phyloP scores from a whole-genome alignment of 2,797 vertebrate genomes.

The Meda fulgida region DNA sequence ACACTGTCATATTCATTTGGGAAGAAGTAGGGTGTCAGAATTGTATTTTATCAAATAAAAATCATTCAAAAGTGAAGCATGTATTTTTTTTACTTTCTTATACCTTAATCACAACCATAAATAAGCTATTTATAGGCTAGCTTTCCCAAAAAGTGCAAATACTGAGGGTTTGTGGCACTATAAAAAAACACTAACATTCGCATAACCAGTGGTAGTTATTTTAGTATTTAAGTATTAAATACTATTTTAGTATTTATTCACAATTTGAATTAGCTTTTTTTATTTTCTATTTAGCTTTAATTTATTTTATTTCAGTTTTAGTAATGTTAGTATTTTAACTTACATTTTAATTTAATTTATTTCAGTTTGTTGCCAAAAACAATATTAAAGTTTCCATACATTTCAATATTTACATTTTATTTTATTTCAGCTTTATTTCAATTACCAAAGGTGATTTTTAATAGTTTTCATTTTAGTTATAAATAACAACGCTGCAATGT shows the following conservation, averaged over 20 bases:
- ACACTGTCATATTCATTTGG: not conserved
- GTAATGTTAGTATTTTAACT: not conserved
- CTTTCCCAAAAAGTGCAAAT: not conserved
- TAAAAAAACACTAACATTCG: not conserved
- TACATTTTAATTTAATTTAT: not conserved
- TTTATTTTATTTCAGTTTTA: not conserved
- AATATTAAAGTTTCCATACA: too few relatives aligned
- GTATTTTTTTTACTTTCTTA: not conserved
- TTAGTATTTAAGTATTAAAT: too few relatives aligned
- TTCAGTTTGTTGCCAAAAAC: not conserved
- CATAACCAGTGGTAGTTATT: too few relatives aligned
- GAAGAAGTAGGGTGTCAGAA: not conserved
- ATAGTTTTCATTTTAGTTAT: not conserved
- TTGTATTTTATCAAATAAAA: not conserved
- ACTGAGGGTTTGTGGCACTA: not conserved
- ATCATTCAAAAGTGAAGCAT: not conserved
- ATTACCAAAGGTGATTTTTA: not conserved
- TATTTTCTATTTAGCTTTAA: not conserved
- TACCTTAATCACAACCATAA: not conserved
- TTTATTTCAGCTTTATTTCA: not conserved
- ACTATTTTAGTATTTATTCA: too few relatives aligned
- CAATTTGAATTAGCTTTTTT: too few relatives aligned
- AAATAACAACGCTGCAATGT: not conserved
- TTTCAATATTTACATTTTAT: not conserved
- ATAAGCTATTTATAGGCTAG: not conserved